Percentiles rank a stretch among this genome's conserved stretches.
phyloP scores from a whole-genome alignment of 1,140 invertebrate species.

The Campoletis sonorensis region DNA sequence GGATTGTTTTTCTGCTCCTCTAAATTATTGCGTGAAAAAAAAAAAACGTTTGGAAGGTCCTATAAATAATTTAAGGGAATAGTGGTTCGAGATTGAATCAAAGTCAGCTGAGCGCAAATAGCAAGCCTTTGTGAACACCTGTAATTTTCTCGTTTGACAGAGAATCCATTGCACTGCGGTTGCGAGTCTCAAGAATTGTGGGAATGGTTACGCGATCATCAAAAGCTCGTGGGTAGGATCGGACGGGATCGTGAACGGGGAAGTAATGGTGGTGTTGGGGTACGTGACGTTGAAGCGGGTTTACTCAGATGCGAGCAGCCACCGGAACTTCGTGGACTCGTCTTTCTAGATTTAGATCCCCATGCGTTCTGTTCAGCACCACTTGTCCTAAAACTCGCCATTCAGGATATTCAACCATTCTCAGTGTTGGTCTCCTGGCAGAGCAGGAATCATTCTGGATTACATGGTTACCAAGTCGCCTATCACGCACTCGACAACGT shows the following conservation, averaged over 20 bases:
- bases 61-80: no score
- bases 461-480: slow-evolving; percentile 90
- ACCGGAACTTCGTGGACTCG: slow-evolving; percentile 83
- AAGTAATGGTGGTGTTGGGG: slow-evolving; percentile 77
- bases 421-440: slow-evolving; percentile 93
- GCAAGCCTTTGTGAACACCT: no score
- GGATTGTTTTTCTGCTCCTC: no score
- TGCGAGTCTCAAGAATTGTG: slow-evolving; percentile 91
- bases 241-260: slow-evolving; percentile 74
- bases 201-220: slow-evolving; percentile 92
- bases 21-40: no score
- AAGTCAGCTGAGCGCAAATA: no score
- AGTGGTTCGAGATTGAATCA: no score
- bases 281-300: slow-evolving; percentile 70
- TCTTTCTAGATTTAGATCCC: slow-evolving; percentile 86
- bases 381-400: slow-evolving; percentile 87
- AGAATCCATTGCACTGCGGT: slow-evolving; percentile 89
- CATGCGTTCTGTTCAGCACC: slow-evolving; percentile 89
- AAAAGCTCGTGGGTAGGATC: slow-evolving; percentile 81
- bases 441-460: slow-evolving; percentile 89
- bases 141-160: slow-evolving; percentile 75
- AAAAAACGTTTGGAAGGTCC: no score
- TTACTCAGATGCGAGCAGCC: slow-evolving; percentile 86
- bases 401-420: slow-evolving; percentile 92
- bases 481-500: slow-evolving; percentile 86